These are phyloP conservation scores for Lithobates pipiens DNA, from an alignment of 2,797 vertebrate genomes.

Conservation along the genomic window DNA sequence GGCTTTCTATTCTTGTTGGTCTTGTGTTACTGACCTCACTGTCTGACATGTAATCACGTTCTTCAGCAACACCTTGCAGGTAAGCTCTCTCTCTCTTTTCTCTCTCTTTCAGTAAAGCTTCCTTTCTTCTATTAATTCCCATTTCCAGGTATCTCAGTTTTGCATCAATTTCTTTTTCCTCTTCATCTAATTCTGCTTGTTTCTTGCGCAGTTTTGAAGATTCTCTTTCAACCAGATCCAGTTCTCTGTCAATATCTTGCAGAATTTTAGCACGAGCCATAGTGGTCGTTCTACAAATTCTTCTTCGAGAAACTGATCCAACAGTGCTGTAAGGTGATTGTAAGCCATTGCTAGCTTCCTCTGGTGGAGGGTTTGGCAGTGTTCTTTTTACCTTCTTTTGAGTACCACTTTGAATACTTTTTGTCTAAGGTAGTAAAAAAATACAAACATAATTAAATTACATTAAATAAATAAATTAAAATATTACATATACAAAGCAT, in stretches of 20 bases:
- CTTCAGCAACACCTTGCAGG: constrained; percentile 97
- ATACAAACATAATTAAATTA: background rate
- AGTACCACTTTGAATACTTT: constrained; percentile 83
- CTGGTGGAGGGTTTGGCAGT: constrained; percentile 94
- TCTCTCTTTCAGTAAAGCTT: constrained; percentile 94
- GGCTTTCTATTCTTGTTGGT: constrained; percentile 84
- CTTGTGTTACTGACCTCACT: constrained; percentile 96
- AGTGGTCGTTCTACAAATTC: constrained; percentile 94
- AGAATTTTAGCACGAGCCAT: constrained; percentile 98
- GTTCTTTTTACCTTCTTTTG: constrained; percentile 98
- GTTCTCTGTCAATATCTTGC: constrained; percentile 97
- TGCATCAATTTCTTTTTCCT: constrained; percentile 99
- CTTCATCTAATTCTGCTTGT: constrained; percentile 98
- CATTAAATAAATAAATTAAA: no score
- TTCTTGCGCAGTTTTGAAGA: constrained; percentile 98
- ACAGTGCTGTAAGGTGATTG: constrained; percentile 83
- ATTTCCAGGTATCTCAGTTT: constrained; percentile 97
- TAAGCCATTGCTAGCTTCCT: constrained; percentile 83
- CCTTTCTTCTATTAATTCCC: constrained; percentile 98
- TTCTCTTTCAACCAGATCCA: constrained; percentile 96
- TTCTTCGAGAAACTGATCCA: constrained; percentile 88
- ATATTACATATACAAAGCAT: no score
- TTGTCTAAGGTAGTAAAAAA: constrained; percentile 77
- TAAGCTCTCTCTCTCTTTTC: constrained; percentile 98
- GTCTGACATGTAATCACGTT: constrained; percentile 99